Evolutionary conservation across 2,888 invertebrate genomes (phyloP).

Genomic region (Drosophila neotestacea): DNA sequence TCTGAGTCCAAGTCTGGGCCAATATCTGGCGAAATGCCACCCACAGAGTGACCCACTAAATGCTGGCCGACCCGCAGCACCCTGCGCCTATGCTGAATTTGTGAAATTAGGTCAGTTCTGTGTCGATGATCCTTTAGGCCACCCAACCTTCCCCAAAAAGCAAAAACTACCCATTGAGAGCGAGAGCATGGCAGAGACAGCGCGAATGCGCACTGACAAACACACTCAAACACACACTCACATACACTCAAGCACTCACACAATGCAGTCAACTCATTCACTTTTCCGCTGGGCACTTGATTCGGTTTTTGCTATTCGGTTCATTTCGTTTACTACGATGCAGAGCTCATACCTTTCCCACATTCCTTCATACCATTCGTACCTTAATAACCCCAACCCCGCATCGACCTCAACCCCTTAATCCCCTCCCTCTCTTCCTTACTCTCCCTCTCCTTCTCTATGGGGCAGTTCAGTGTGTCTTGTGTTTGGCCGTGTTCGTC

Average conservation of each 20-base stretch:
- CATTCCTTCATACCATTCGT: neutral
- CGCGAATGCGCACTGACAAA: conserved; percentile 70
- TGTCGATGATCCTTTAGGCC: conserved; percentile 85
- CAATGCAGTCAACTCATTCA: conserved; percentile 60
- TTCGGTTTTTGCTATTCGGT: conserved; percentile 63
- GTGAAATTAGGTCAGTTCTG: conserved; percentile 85
- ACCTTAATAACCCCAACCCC: conserved; percentile 24
- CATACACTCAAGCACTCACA: conserved; percentile 21
- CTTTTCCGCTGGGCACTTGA: conserved; percentile 54
- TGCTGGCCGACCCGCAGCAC: conserved; percentile 46
- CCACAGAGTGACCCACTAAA: conserved; percentile 71
- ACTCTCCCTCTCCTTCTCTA: neutral
- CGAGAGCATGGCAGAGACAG: conserved; percentile 52
- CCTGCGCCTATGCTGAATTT: conserved; percentile 82
- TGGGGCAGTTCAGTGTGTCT: conserved; percentile 19
- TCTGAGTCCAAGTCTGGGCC: conserved; percentile 23
- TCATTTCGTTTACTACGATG: conserved; percentile 67
- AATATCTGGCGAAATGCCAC: conserved; percentile 47
- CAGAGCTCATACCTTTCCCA: conserved; percentile 1
- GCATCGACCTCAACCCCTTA: conserved; percentile 24
- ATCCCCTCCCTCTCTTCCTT: neutral
- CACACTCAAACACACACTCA: conserved; percentile 42
- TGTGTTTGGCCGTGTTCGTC: conserved; percentile 24
- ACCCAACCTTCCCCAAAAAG: conserved; percentile 44
- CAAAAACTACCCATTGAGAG: conserved; percentile 40